These are phyloP conservation scores for Amphipyra berbera DNA, from an alignment of 2,888 invertebrate species.

Conservation along the genomic window DNA sequence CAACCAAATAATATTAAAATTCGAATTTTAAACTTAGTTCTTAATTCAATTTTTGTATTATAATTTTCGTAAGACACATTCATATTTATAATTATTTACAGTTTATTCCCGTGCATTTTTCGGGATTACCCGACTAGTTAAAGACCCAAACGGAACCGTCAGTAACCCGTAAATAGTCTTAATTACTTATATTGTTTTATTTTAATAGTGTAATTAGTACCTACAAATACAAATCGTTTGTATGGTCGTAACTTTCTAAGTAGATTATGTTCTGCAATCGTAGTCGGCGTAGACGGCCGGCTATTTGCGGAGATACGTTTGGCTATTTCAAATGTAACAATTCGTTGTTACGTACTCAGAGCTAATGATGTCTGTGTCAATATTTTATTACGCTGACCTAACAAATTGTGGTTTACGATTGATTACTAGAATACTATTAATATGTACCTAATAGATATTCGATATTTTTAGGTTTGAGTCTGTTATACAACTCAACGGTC, in stretches of 20 bases:
- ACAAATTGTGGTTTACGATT: slow-evolving; percentile 4
- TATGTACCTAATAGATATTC: no score
- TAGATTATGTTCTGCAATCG: slow-evolving; percentile 65
- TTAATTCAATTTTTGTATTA: slow-evolving; percentile 8
- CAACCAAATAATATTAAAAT: slow-evolving; percentile 1
- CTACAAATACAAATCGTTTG: no score
- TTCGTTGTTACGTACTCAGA: slow-evolving; percentile 64
- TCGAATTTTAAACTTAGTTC: slow-evolving; percentile 41
- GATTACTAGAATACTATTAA: neutral
- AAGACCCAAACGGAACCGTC: no score
- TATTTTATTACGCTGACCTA: slow-evolving; percentile 23
- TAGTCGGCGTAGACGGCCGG: slow-evolving; percentile 68
- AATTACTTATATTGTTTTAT: no score
- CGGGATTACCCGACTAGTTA: no score
- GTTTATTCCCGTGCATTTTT: no score
- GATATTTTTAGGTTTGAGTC: no score
- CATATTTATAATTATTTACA: no score
- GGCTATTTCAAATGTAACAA: slow-evolving; percentile 76
- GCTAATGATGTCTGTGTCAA: slow-evolving; percentile 53
- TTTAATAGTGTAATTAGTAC: no score
- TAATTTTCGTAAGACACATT: neutral
- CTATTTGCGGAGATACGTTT: slow-evolving; percentile 77
- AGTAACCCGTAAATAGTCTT: no score
- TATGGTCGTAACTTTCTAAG: slow-evolving; percentile 41
- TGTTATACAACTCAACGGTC: no score